Evolutionary conservation across 2,113 vertebrate species (phyloP).

Genomic region (Eupsittula cactorum): DNA sequence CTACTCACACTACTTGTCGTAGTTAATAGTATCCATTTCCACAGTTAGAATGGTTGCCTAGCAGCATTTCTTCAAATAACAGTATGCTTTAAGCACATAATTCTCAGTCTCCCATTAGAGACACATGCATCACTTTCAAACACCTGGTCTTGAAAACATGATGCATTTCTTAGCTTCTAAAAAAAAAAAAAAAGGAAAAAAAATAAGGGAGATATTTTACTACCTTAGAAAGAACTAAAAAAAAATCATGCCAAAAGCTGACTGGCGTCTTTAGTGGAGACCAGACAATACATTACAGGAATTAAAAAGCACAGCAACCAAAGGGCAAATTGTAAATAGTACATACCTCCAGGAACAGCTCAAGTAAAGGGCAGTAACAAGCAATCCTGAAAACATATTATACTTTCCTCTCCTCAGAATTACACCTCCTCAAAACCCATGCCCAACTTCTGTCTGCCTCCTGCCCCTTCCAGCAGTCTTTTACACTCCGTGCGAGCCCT

Average conservation of each 20-base stretch:
- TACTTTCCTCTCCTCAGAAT: neutral
- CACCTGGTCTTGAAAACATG: neutral
- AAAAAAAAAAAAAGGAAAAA: neutral
- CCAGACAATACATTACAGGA: neutral
- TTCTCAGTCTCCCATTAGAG: neutral
- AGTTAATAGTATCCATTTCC: neutral
- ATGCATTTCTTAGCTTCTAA: neutral
- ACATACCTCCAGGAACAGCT: neutral
- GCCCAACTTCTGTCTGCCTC: neutral
- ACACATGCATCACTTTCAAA: neutral
- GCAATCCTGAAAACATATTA: neutral
- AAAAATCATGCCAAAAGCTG: neutral
- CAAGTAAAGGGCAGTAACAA: neutral
- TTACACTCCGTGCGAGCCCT: neutral
- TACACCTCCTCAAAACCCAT: neutral
- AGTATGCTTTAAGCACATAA: neutral
- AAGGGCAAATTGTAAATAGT: neutral
- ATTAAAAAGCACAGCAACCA: neutral
- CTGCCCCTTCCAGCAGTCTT: neutral
- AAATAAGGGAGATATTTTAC: neutral
- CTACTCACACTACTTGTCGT: neutral
- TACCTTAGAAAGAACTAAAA: neutral
- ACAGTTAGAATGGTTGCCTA: neutral
- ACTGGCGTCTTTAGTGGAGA: neutral
- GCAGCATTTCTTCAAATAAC: neutral